A percentile compares a stretch with the other conserved stretches of the same genome.
Conservation (phyloP, 2,888 invertebrate species). For the Lasioglossum pauxillum region DNA sequence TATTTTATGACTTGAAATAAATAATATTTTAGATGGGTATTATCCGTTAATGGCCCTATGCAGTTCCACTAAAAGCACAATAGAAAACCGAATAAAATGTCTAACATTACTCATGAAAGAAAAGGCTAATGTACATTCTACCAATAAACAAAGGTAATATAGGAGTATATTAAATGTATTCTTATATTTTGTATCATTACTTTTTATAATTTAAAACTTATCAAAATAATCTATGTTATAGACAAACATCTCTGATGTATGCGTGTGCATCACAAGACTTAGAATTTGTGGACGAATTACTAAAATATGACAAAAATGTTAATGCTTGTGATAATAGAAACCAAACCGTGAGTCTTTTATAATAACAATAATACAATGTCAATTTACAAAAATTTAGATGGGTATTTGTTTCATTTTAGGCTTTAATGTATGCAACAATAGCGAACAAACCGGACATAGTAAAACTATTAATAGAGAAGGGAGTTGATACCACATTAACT, state of each 20-base stretch:
- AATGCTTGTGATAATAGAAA: constrained; percentile 87
- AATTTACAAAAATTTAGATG: neutral
- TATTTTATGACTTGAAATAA: constrained; percentile 18
- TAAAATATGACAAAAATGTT: constrained; percentile 86
- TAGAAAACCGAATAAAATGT: constrained; percentile 84
- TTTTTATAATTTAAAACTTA: constrained; percentile 19
- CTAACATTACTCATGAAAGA: constrained; percentile 85
- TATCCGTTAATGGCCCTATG: constrained; percentile 88
- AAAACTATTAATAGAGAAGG: constrained; percentile 85
- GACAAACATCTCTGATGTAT: constrained; percentile 88
- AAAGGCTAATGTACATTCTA: constrained; percentile 86
- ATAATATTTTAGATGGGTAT: constrained; percentile 86
- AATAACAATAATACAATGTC: neutral
- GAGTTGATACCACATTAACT: constrained; percentile 85
- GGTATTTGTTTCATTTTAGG: constrained; percentile 82
- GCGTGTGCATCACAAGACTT: constrained; percentile 86
- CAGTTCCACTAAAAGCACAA: constrained; percentile 84
- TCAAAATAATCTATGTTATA: constrained; percentile 77
- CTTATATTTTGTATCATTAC: neutral
- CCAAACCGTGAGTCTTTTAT: constrained; percentile 86
- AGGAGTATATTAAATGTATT: too few species aligned
- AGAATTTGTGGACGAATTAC: constrained; percentile 85
- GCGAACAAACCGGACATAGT: constrained; percentile 86
- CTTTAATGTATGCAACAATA: constrained; percentile 88
- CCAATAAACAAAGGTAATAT: constrained; percentile 84